Conservation (phyloP, 53 echinoderm and acorn worm genomes). For the Temnopleurus reevesii region DNA sequence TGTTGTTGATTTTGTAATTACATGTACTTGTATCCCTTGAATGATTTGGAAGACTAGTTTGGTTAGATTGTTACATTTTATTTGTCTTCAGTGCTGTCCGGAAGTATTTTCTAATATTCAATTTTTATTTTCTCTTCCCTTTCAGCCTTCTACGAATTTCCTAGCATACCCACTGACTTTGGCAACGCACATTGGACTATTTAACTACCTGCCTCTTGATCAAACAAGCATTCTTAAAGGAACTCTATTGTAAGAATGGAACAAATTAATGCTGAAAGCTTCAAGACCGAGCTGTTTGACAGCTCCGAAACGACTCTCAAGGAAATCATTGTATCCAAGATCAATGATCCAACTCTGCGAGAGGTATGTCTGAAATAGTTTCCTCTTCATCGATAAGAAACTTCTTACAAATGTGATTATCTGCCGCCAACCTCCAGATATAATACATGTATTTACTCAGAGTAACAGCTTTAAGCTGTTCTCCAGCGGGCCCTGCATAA, state of each 20-base stretch:
- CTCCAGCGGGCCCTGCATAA: no score
- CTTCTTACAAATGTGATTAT: no score
- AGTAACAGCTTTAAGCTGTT: no score
- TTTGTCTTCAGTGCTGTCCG: no score
- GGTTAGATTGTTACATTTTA: no score
- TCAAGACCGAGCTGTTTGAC: constrained; percentile 64
- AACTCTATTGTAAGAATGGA: constrained; percentile 57
- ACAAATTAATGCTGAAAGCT: constrained; percentile 46
- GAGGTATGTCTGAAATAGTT: constrained; percentile 66
- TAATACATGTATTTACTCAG: no score
- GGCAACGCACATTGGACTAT: constrained; percentile 26
- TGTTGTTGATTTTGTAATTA: no score
- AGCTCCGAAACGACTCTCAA: constrained; percentile 45
- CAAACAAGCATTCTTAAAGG: constrained; percentile 56
- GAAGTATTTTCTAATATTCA: no score
- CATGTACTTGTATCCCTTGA: no score
- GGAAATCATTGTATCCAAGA: constrained; percentile 67
- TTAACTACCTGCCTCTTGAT: constrained; percentile 5
- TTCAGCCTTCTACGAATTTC: constrained; percentile 84
- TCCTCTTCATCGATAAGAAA: no score
- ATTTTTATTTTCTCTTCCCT: not conserved
- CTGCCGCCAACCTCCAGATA: no score
- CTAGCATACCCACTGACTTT: constrained; percentile 52
- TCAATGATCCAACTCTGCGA: constrained; percentile 45
- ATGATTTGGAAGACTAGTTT: no score